phyloP scores from a whole-genome alignment of 2,888 invertebrate species.

The Alloplasta piceator region DNA sequence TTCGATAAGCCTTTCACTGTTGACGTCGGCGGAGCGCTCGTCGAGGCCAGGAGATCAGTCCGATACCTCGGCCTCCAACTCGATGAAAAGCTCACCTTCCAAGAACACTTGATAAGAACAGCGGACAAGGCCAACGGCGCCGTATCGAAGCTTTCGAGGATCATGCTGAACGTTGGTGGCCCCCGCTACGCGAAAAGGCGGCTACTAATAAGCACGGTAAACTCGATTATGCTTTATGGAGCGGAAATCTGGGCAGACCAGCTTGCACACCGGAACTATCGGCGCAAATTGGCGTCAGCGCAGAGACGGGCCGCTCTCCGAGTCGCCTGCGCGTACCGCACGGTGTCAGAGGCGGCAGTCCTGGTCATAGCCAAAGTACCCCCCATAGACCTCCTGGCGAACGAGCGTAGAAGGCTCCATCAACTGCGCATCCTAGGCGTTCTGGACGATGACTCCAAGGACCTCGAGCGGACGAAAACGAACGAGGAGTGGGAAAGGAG shows the following conservation, averaged over 20 bases:
- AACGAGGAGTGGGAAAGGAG: conserved; percentile 8
- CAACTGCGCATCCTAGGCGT: conserved; percentile 30
- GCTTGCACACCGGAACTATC: conserved; percentile 42
- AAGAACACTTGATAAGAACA: neutral
- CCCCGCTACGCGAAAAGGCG: too few species aligned
- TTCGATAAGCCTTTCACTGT: too few species aligned
- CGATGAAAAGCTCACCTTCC: too few species aligned
- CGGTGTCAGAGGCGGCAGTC: conserved; percentile 67
- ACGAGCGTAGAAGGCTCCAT: conserved; percentile 37
- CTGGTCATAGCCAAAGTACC: conserved; percentile 63
- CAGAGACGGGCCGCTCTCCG: conserved; percentile 64
- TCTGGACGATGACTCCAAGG: conserved; percentile 36
- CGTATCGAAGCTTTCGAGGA: conserved; percentile 6
- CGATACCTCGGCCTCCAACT: too few species aligned
- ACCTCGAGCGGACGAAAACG: too few species aligned
- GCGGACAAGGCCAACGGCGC: conserved; percentile 4
- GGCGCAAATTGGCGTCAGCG: conserved; percentile 59
- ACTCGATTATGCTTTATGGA: conserved; percentile 67
- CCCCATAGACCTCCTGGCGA: conserved; percentile 66
- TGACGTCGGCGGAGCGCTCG: too few species aligned
- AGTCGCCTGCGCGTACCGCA: conserved; percentile 65
- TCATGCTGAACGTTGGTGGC: conserved; percentile 67
- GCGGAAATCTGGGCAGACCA: conserved; percentile 61
- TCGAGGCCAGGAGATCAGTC: too few species aligned
- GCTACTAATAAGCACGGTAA: conserved; percentile 18